Evolutionary conservation across 2,888 invertebrate species (phyloP).

Genomic region (Siphlonurus alternatus): DNA sequence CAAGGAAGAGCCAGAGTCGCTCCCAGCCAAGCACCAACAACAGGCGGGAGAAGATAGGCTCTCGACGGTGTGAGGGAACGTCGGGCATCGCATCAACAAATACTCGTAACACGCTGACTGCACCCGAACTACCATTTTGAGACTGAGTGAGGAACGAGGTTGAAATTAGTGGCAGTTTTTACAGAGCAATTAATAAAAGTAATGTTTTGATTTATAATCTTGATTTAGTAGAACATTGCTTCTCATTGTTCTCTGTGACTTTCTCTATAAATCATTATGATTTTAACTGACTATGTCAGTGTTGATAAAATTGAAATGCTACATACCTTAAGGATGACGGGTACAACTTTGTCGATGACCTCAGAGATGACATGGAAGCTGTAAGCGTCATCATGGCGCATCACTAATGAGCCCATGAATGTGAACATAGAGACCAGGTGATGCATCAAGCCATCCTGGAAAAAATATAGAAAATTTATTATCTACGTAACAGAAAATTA

Average conservation of each 20-base stretch:
- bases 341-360: conserved; percentile 78
- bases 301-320: not conserved
- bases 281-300: too few relatives aligned
- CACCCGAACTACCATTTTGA: not conserved
- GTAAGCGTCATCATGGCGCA: conserved; percentile 87
- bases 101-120: conserved; percentile 47
- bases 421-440: conserved; percentile 96
- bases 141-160: too few relatives aligned
- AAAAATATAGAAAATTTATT: conserved; percentile 9
- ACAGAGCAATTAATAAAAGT: too few relatives aligned
- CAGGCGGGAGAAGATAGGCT: conserved; percentile 62
- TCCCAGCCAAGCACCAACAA: conserved; percentile 45
- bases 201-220: too few relatives aligned
- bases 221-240: too few relatives aligned
- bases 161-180: too few relatives aligned
- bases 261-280: too few relatives aligned
- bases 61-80: conserved; percentile 81
- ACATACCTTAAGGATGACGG: conserved; percentile 52
- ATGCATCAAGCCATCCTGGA: conserved; percentile 58
- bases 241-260: too few relatives aligned
- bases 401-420: conserved; percentile 87
- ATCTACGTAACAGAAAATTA: not conserved
- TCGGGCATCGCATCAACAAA: conserved; percentile 84
- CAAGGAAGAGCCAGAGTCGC: conserved; percentile 53
- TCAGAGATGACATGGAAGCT: conserved; percentile 85